Conservation (phyloP, 1,140 invertebrate genomes). For the Sarcophaga peregrina region DNA sequence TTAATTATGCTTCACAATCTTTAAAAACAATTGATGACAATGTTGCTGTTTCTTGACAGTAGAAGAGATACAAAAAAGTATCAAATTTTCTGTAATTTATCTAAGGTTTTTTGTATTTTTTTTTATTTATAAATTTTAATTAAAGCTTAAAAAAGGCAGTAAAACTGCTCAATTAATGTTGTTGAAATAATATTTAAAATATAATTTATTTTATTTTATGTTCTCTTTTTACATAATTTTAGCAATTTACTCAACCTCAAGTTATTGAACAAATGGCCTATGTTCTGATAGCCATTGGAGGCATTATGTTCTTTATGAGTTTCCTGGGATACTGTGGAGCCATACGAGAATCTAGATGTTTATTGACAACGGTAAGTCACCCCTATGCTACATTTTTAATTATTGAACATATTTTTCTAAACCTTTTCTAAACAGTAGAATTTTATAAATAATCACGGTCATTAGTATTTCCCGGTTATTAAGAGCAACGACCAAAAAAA, state of each 20-base stretch:
- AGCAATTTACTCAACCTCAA: slow-evolving; percentile 72
- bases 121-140: no score
- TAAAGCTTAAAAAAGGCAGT: no score
- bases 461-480: not conserved
- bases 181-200: not conserved
- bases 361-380: slow-evolving; percentile 79
- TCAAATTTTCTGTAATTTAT: not conserved
- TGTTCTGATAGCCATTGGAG: slow-evolving; percentile 82
- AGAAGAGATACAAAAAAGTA: not conserved
- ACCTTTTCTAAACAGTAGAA: slow-evolving; percentile 27
- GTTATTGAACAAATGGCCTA: slow-evolving; percentile 76
- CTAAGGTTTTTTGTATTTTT: not conserved
- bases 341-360: slow-evolving; percentile 82
- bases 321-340: slow-evolving; percentile 90
- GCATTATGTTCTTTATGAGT: slow-evolving; percentile 83
- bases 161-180: no score
- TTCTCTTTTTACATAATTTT: slow-evolving; percentile 8
- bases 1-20: not conserved
- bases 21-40: not conserved
- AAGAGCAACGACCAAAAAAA: no score
- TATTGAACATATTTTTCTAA: slow-evolving; percentile 16
- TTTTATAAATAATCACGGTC: not conserved
- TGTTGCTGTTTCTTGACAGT: not conserved
- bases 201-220: not conserved
- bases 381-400: not conserved